Evolutionary conservation across 2,888 invertebrate species (phyloP), one percentile per base, ranked within the genome.

Genomic region (Drosophila recens): DNA sequence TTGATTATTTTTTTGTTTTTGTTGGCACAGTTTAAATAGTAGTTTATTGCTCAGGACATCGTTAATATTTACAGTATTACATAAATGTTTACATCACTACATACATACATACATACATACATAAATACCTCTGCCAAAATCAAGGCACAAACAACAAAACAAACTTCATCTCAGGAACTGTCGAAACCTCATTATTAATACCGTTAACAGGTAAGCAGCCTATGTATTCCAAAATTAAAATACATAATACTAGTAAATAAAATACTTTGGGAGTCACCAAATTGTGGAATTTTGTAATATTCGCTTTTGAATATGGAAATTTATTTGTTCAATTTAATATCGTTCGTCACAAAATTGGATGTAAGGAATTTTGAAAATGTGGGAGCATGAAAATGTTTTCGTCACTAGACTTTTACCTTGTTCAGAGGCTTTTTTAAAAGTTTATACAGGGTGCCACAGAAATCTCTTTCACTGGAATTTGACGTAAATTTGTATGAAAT

Each of bases 121-220:
- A 42, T 42, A 17, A 15, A 43, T 43, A 43, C 64, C 56, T 67
- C 66, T 27, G 36, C 23, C 48, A 20, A 9, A 23, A 20, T 20
- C 17, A 38, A 58, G 40, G 63, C n/a, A 30, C 43, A 17, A 43
- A 51, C 34, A 11, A 17, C 0, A 51, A 17, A 38, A n/a, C n/a
- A n/a, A 30, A 10, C 33, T 15, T 23, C 43, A 30, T 49, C 71
- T 65, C 66, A 76, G 61, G 49, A 74, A 30, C 38, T 38, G 34
- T 38, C n/a, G 5, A 38, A 45, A 49, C 30, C 33, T 17, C 34
- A 64, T 6, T 27, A 53, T 67, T 48, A 56, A 56, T 43, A 66
- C 49, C 57, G 40, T 62, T 58, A 56, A 62, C 74, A 75, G 74
- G 74, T 75, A 75, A 75, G 74, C 54, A 17, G 11, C 5, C n/a